Base-by-base conservation (phyloP, 2,113 vertebrate species). In the Crotalus helleri region DNA sequence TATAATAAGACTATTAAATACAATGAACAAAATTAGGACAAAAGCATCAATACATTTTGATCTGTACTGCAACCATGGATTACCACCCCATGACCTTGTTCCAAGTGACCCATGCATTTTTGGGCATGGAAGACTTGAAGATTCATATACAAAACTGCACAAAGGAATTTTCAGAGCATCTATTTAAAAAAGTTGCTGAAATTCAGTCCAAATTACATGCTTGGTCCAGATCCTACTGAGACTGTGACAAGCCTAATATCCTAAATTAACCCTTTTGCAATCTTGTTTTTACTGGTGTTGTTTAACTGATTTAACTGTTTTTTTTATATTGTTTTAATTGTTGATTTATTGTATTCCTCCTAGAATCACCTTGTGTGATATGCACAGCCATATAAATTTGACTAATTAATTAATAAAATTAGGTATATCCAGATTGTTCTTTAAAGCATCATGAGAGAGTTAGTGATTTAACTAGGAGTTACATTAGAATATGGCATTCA, bases 391-490 rank as follows among this genome's bases (percentile, higher is more conserved):
- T 81, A 21, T 81, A 39, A 19, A 81, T 81, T 9, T 81, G 69
- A 44, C 7, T 81, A 39, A 81, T 39, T 39, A 39, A 46, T 86
- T 23, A 85, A 49, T 26, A 61, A 53, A 90, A n/a, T 44, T 61
- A 85, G 21, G 59, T 46, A 54, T 44, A 85, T 46, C 46, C 91
- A 46, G 33, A 55, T 0, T 91, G 49, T 46, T 49, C 61, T 57
- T 8, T 15, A 85, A 85, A 85, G 26, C 11, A 8, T 92, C 93
- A 46, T 90, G 85, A n/a, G 85, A n/a, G 94, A 53, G 29, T 11
- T 95, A 81, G 88, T 58, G 92, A 90, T 0, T 92, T 87, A 93
- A 64, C 90, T 92, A 88, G 57, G 49, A 58, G 89, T 46, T 19
- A 7, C 55, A 87, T 95, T 89, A 74, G 87, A 89, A 88, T 0